Percentiles rank a stretch among this genome's conserved stretches.
Conservation (phyloP, 2,888 invertebrate genomes). For the Pycnomerus fuliginosus region DNA sequence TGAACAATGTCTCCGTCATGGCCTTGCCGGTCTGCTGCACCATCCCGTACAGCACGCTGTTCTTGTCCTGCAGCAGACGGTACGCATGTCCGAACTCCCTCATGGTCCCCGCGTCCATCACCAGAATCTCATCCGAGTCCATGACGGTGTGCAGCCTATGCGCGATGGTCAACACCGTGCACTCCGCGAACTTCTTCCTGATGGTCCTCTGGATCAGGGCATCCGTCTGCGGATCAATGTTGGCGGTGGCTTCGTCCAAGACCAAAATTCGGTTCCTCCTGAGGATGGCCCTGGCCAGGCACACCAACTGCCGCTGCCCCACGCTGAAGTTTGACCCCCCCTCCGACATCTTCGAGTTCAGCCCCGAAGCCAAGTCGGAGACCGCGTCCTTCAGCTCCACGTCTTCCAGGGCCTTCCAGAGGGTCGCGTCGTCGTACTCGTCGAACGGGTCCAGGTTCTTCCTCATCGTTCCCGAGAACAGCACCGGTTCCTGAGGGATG, state of each 20-base stretch:
- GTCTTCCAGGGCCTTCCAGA: slow-evolving; percentile 84
- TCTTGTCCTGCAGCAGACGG: slow-evolving; percentile 57
- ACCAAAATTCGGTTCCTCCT: slow-evolving; percentile 51
- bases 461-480: slow-evolving; percentile 82
- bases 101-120: slow-evolving; percentile 75
- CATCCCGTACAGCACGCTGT: slow-evolving; percentile 61
- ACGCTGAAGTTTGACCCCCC: slow-evolving; percentile 56
- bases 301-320: slow-evolving; percentile 67
- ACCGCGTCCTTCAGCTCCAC: slow-evolving; percentile 69
- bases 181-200: slow-evolving; percentile 69
- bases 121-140: slow-evolving; percentile 80
- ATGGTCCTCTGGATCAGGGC: slow-evolving; percentile 75
- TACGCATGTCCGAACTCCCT: slow-evolving; percentile 78
- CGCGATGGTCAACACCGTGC: slow-evolving; percentile 81
- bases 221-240: slow-evolving; percentile 78
- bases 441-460: slow-evolving; percentile 90
- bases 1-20: slow-evolving; percentile 64
- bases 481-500: slow-evolving; percentile 62
- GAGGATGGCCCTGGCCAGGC: slow-evolving; percentile 64
- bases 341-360: slow-evolving; percentile 57
- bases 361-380: slow-evolving; percentile 55
- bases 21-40: slow-evolving; percentile 69
- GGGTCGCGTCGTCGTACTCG: slow-evolving; percentile 65
- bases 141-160: slow-evolving; percentile 83
- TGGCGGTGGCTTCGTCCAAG: slow-evolving; percentile 75